Evolutionary conservation across 2,113 vertebrate genomes (phyloP), one percentile per base, ranked within the genome.

Genomic region (Nycticorax nycticorax): DNA sequence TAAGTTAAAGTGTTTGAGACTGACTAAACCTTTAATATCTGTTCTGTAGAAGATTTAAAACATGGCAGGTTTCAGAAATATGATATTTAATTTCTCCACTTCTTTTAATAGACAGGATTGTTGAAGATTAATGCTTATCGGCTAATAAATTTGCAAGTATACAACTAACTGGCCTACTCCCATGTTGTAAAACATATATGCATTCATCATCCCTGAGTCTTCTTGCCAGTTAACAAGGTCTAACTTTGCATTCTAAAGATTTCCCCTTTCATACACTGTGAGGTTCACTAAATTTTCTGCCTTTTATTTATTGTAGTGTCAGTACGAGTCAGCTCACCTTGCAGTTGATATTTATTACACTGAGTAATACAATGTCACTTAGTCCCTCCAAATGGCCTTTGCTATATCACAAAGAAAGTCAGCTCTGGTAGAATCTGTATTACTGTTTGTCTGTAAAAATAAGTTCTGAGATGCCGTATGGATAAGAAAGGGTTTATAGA

Each of bases 341-440:
- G 90, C 50, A 94, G 50, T 23, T 91, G 45, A 41, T 91, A 55
- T 92, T 97, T 97, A 96, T 79, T 87, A 72, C 23, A 4, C 55
- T 48, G 60, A 91, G 64, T 89, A 92, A 82, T 53, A 90, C 13
- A 3, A 96, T 85, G 78, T 86, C 57, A 59, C 35, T 89, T 62
- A 68, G 30, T 32, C 81, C 59, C 77, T 93, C 92, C 77, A 91
- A 88, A 88, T 27, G 14, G 57, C 37, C 90, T 97, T 92, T 93
- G 66, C 89, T 97, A 39, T 88, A 87, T 35, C 56, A 60, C 64
- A 84, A 94, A 79, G 71, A 74, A 88, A 91, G 67, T 80, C 83
- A 93, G 30, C 69, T 75, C 57, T 2, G 7, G 28, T 92, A 66
- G 81, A 91, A 94, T 73, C 67, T 91, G 19, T 76, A 39, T 76